Base-by-base conservation (phyloP, 2,888 invertebrate species). In the Ferrisia virgata region DNA sequence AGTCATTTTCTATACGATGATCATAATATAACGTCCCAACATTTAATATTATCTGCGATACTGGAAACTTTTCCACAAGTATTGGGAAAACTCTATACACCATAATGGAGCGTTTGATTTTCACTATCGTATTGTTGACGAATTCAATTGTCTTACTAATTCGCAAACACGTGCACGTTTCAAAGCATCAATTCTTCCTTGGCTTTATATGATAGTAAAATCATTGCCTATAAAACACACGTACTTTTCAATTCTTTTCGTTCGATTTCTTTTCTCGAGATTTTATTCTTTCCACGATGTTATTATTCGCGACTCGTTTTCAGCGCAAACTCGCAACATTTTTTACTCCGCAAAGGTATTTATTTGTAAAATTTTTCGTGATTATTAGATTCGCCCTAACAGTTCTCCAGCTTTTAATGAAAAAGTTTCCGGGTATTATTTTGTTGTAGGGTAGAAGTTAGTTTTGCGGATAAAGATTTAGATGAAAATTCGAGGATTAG, bases 151-250 rank as follows among this genome's bases (percentile, higher is more conserved):
- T 64, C 64, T 31, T 13, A 13, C 28, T 64, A 76, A 36, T 76
- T 76, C 36, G 15, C 36, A 18, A 76, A 76, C 72, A 76, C 72
- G 72, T 76, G 72, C 36, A 36, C 72, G 36, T 36, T 36, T 36
- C 15, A 3, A 18, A 76, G 36, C 72, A 36, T 36, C 33, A 76
- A 76, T 76, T 36, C 72, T 36, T 36, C 9, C 36, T 36, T 25
- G 64, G 64, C n/a, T n/a, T n/a, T 64, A 64, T 64, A 64, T 64
- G 64, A 64, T 64, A 64, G 64, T 64, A 28, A 64, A 64, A 64
- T 28, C 28, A 76, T 76, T 76, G 36, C 72, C 72, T 36, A 76
- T 76, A 36, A 76, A 76, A 3, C 36, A 76, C 36, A 76, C 72
- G 72, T 76, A 76, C n/a, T 33, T 76, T 36, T 36, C 72, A 36